phyloP scores from a whole-genome alignment of 1,140 invertebrate genomes.

The Pseudomyrmex pallidus region DNA sequence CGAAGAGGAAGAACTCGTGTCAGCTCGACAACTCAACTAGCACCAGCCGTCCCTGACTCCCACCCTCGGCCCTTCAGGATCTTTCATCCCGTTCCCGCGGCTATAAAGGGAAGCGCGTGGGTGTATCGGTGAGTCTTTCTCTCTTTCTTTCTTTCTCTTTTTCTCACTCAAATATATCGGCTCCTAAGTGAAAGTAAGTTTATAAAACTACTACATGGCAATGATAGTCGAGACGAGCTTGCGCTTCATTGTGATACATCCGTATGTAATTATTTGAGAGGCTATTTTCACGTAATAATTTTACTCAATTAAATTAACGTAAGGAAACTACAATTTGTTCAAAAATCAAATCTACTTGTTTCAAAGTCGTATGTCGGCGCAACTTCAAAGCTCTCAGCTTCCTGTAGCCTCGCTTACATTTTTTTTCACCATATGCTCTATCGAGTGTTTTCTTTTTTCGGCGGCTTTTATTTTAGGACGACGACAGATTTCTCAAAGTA shows the following conservation, averaged over 20 bases:
- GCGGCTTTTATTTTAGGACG: neutral
- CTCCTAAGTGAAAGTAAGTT: neutral
- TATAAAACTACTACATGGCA: neutral
- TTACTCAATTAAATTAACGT: too few species aligned
- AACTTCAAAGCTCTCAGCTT: slow-evolving; percentile 1
- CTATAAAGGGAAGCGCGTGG: slow-evolving; percentile 42
- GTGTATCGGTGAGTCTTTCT: slow-evolving; percentile 47
- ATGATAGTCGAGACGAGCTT: neutral
- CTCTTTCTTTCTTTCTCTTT: neutral
- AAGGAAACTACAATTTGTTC: too few species aligned
- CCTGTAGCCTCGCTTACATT: slow-evolving; percentile 14
- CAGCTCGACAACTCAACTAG: slow-evolving; percentile 86
- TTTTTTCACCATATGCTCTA: slow-evolving; percentile 46
- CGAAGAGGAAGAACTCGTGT: slow-evolving; percentile 82
- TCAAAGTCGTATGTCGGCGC: neutral
- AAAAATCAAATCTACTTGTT: too few species aligned
- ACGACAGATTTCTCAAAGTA: slow-evolving; percentile 9
- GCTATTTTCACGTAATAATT: too few species aligned
- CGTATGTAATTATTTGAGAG: too few species aligned
- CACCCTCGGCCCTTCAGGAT: slow-evolving; percentile 64
- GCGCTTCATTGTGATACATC: too few species aligned
- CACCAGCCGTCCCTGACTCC: slow-evolving; percentile 81
- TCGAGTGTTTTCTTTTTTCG: slow-evolving; percentile 14
- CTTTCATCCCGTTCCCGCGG: slow-evolving; percentile 55
- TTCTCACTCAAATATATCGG: neutral